A percentile compares a stretch with the other conserved stretches of the same genome.
Evolutionary conservation across 2,113 vertebrate genomes (phyloP).

Genomic region (Notarius quadriscutis): DNA sequence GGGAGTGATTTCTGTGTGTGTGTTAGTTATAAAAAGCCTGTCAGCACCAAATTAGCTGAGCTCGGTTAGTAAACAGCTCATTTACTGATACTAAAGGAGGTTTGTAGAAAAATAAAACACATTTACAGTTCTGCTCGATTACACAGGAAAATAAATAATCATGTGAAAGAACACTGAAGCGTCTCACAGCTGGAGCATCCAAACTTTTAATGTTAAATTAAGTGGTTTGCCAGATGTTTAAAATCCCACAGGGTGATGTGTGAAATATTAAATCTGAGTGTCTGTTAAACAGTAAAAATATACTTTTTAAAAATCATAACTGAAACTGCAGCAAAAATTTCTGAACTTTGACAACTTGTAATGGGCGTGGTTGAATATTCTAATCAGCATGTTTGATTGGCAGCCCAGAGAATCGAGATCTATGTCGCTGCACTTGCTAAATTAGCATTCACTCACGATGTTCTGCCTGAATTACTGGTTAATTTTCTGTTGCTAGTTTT

Average conservation of each 20-base stretch:
- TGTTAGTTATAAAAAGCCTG: not conserved
- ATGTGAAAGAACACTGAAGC: not conserved
- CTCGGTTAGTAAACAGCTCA: not conserved
- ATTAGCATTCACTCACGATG: not conserved
- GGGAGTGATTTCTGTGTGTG: not conserved
- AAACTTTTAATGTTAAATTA: not conserved
- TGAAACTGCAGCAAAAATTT: not conserved
- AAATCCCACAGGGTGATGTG: not conserved
- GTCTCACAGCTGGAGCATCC: not conserved
- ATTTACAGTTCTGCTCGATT: not conserved
- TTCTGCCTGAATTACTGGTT: not conserved
- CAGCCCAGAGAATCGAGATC: not conserved
- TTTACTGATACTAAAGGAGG: not conserved
- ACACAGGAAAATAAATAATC: not conserved
- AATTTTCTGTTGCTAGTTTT: not conserved
- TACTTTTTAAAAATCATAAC: not conserved
- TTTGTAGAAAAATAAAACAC: not conserved
- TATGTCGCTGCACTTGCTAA: not conserved
- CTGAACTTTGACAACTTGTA: not conserved
- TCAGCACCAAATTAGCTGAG: not conserved
- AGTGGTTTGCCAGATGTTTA: not conserved
- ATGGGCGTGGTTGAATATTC: not conserved
- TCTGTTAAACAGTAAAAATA: not conserved
- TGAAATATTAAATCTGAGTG: not conserved
- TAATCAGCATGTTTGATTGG: not conserved